phyloP scores from a whole-genome alignment of 37 sponge, comb jelly and placozoan species.

The Oopsacas minuta region DNA sequence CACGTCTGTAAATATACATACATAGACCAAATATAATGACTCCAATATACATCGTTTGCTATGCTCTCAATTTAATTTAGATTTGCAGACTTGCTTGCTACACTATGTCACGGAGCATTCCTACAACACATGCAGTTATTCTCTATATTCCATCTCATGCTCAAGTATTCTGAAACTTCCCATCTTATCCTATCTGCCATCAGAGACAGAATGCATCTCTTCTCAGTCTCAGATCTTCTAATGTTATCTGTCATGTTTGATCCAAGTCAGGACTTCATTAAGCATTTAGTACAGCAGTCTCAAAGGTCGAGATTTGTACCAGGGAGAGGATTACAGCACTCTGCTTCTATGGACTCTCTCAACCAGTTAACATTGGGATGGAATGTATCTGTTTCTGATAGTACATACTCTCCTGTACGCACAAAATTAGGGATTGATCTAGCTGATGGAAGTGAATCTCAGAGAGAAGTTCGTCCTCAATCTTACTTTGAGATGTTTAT shows the following conservation, averaged over 20 bases:
- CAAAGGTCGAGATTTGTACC: neutral
- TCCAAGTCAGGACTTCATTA: neutral
- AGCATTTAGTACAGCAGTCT: neutral
- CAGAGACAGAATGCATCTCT: neutral
- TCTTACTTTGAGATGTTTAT: neutral
- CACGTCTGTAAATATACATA: too few relatives aligned
- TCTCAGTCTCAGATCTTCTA: neutral
- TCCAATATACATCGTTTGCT: too few relatives aligned
- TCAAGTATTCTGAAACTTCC: neutral
- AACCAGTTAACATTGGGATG: neutral
- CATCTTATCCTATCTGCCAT: neutral
- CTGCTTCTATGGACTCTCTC: constrained; percentile 19
- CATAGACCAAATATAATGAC: too few relatives aligned
- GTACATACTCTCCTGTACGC: neutral
- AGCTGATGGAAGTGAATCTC: neutral
- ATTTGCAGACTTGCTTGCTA: constrained; percentile 2
- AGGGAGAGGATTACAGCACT: constrained; percentile 6
- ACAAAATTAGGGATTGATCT: neutral
- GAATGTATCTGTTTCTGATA: neutral
- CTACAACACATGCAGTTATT: neutral
- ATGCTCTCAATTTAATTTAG: too few relatives aligned
- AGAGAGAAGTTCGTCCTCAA: neutral
- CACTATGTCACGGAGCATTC: neutral
- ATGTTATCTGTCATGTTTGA: neutral
- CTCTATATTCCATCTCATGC: neutral